Evolutionary conservation across 1,140 invertebrate species (phyloP).

Genomic region (Metaphire vulgaris): DNA sequence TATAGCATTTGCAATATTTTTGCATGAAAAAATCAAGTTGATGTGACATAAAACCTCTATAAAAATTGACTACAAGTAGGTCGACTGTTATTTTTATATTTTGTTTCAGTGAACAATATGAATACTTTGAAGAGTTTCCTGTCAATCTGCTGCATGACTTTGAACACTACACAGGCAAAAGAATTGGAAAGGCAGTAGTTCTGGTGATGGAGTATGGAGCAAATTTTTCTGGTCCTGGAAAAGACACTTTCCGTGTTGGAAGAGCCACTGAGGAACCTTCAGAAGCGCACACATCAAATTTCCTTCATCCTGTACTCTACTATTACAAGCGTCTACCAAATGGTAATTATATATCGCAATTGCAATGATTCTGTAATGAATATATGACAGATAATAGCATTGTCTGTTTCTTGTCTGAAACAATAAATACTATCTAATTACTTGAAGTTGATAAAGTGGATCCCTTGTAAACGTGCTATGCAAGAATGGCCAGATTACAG

Average conservation of each 20-base stretch:
- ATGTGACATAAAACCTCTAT: too few relatives aligned
- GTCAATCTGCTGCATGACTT: slow-evolving; percentile 48
- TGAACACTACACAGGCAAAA: slow-evolving; percentile 41
- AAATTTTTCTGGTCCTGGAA: slow-evolving; percentile 54
- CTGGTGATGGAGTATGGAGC: slow-evolving; percentile 53
- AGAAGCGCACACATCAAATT: slow-evolving; percentile 54
- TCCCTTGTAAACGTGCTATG: too few relatives aligned
- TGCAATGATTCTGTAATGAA: neutral
- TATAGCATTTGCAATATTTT: neutral
- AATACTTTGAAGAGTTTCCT: slow-evolving; percentile 52
- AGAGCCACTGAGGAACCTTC: slow-evolving; percentile 50
- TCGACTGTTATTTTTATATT: too few relatives aligned
- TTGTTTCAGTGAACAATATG: slow-evolving; percentile 28
- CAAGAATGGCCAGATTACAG: too few relatives aligned
- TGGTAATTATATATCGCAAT: slow-evolving; percentile 40
- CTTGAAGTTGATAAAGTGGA: too few relatives aligned
- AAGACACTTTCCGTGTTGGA: slow-evolving; percentile 52
- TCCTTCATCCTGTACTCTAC: slow-evolving; percentile 55
- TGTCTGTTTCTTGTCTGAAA: too few relatives aligned
- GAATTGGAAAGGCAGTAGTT: slow-evolving; percentile 41
- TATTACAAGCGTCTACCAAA: slow-evolving; percentile 50
- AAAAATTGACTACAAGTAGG: too few relatives aligned
- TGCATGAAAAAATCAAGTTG: too few relatives aligned
- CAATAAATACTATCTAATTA: too few relatives aligned
- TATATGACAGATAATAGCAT: too few relatives aligned